Base-by-base conservation (phyloP, 1,140 invertebrate species). In the Camponotus vicinus region DNA sequence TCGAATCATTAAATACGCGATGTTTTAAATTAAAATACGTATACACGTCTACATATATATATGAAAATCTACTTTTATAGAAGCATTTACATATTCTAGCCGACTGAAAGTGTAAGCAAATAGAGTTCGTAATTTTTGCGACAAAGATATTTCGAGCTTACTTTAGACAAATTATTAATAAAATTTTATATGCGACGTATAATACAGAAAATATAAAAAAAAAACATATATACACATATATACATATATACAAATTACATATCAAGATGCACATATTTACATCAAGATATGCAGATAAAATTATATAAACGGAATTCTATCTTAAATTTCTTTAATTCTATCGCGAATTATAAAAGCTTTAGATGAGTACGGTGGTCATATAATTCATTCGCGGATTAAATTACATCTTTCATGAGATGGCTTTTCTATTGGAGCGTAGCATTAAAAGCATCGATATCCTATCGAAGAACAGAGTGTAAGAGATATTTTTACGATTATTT, bases 401-500 rank as follows among this genome's bases (percentile, higher is more conserved):
- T 79, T 55, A 6, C 21, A 66, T 49, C n/a, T 66, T 67, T 79
- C 15, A 45, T 11, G 32, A 37, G 13, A 6, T 37, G n/a, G 5
- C 61, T 66, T 77, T 18, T 59, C n/a, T 52, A n/a, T 79, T 27
- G 7, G 61, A 15, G 52, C 32, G 13, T 13, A 52, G n/a, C n/a
- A 52, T 79, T 79, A 67, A 79, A 63, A 67, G 27, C 13, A 42
- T 49, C 61, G 61, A 79, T 63, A 67, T 13, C 61, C 37, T 79
- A 79, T 79, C 76, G 18, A 70, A 57, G 34, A 85, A 78, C 49
- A 64, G 64, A 37, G 55, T 27, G 57, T 71, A 86, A 77, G 71
- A 57, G 88, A 88, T 89, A 89, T 89, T 89, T 89, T 89, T 89
- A 89, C 69, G 85, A 88, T 89, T 79, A 89, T 89, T 89, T 89